Evolutionary conservation across 2,797 vertebrate genomes (phyloP), one percentile per base, ranked within the genome.

Genomic region (Gallinago stenura): DNA sequence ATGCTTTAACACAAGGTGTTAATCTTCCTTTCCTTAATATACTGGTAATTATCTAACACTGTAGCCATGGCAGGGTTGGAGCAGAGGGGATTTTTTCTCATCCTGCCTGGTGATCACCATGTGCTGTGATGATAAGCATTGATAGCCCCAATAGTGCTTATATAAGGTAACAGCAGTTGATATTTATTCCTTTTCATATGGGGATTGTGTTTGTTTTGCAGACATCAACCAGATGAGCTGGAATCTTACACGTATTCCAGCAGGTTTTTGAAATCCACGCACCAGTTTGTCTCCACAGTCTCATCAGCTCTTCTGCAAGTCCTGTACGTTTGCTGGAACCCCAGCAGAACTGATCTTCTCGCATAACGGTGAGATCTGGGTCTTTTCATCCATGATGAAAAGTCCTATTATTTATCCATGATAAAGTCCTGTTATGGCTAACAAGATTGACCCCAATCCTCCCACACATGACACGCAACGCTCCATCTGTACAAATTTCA

Each of bases 381-480:
- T 71, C 83, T 95, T 78, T 85, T 58, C 73, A 79, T 84, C 85
- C 53, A 31, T 57, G 66, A 79, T 66, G 61, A 82, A 37, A 37
- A 37, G 37, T 37, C 37, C 37, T 37, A 37, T 37, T 37, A 37
- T 37, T 37, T 37, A 37, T 37, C 37, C 37, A 37, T 37, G 37
- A 48, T 81, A 1, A 86, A 95, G 89, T 87, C 87, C 87, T 71
- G 50, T 92, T 96, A 92, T 17, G 22, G 37, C 31, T 95, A 93
- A 95, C 37, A 24, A 77, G 96, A 92, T 95, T 90, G 93, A 91
- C 94, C 93, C 68, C 31, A 90, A 24, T 96, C 91, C 54, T 88
- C 50, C 61, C 83, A 35, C 65, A 12, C 14, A 6, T 1, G 12
- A 61, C 50, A 41, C 6, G 26, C 72, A 33, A 5, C 0, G 2